Evolutionary conservation across 2,113 vertebrate species (phyloP).

Genomic region (Lynx canadensis): DNA sequence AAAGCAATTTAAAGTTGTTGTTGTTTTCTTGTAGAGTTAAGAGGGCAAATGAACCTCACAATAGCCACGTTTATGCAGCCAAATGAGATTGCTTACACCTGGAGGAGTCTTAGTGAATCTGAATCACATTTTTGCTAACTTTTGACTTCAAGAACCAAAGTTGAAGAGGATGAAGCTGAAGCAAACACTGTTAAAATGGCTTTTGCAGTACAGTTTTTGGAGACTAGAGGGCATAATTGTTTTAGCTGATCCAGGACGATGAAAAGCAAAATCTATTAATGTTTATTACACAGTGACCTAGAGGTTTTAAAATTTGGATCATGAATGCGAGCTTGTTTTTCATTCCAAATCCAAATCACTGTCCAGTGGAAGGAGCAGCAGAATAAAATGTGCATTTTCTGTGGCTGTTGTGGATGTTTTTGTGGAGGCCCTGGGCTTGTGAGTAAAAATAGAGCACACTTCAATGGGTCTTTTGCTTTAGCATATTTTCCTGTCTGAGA

Average conservation of each 20-base stretch:
- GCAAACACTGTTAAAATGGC: not conserved
- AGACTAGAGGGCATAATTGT: constrained; percentile 74
- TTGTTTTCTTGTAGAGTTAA: constrained; percentile 49
- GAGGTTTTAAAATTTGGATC: constrained; percentile 65
- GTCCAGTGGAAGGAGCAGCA: constrained; percentile 34
- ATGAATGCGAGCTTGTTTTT: constrained; percentile 54
- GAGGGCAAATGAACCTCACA: constrained; percentile 24
- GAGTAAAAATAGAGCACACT: not conserved
- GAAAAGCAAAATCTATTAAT: constrained; percentile 33
- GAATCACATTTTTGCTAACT: constrained; percentile 37
- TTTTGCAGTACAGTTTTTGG: constrained; percentile 56
- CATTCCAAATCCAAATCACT: constrained; percentile 57
- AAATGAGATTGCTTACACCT: constrained; percentile 37
- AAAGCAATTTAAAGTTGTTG: constrained; percentile 5
- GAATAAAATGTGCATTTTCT: constrained; percentile 12
- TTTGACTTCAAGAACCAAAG: constrained; percentile 52
- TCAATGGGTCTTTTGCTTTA: not conserved
- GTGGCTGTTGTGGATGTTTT: not conserved
- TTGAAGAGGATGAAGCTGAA: not conserved
- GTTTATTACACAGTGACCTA: constrained; percentile 60
- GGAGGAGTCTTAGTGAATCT: not conserved
- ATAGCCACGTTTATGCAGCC: not conserved
- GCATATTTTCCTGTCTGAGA: not conserved
- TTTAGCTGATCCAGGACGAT: constrained; percentile 56
- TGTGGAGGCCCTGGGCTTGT: not conserved